phyloP scores from a whole-genome alignment of 2,113 vertebrate species.

The Tricholaema leucomelas region DNA sequence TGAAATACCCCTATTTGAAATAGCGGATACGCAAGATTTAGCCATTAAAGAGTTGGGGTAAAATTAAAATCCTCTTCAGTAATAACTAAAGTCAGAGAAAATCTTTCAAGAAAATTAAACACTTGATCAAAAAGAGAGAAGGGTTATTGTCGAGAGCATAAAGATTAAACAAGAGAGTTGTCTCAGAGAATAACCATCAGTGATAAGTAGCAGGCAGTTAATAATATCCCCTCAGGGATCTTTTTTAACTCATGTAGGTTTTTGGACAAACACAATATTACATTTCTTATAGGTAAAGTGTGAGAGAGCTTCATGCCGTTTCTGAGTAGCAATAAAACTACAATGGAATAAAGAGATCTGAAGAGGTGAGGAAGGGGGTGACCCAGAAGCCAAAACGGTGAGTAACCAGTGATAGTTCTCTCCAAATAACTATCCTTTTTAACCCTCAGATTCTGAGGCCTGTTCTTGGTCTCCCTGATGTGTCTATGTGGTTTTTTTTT shows the following conservation, averaged over 20 bases:
- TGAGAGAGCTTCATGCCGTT: neutral
- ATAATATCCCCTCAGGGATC: conserved; percentile 63
- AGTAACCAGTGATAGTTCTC: neutral
- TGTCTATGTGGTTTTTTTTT: neutral
- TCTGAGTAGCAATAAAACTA: conserved; percentile 38
- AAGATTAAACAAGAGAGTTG: conserved; percentile 75
- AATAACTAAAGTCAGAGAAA: conserved; percentile 76
- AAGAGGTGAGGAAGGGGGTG: neutral
- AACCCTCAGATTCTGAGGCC: neutral
- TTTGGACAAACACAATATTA: conserved; percentile 59
- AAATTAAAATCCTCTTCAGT: conserved; percentile 75
- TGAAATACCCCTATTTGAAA: conserved; percentile 74
- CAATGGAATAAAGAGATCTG: neutral
- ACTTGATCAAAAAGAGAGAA: conserved; percentile 76
- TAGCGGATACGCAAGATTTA: conserved; percentile 76
- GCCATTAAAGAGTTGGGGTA: conserved; percentile 73
- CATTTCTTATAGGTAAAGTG: conserved; percentile 26
- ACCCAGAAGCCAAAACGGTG: neutral
- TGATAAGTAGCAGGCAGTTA: conserved; percentile 66
- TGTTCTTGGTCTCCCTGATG: neutral
- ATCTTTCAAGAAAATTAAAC: conserved; percentile 81
- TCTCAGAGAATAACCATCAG: conserved; percentile 68
- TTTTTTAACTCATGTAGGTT: conserved; percentile 56
- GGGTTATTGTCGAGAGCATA: conserved; percentile 71
- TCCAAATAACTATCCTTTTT: neutral